Base-by-base conservation (phyloP, 2,797 vertebrate genomes). In the Notoglanidium macrostoma region DNA sequence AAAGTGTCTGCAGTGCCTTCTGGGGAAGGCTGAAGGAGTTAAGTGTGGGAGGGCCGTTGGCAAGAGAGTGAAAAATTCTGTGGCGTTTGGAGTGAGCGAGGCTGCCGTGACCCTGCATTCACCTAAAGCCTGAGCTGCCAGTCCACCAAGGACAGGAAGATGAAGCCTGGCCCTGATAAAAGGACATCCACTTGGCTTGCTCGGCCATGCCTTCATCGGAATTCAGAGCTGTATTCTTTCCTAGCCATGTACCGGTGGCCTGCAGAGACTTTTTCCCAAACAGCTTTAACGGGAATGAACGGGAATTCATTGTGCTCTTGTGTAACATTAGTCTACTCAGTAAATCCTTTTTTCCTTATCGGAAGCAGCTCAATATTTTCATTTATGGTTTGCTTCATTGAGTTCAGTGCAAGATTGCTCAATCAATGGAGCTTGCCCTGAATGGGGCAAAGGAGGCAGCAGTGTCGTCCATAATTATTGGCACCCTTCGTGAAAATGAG, bases 121-220 rank as follows among this genome's bases (percentile, higher is more conserved):
- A 87, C 81, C 87, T 76, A 76, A 80, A 79, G 84, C 84, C 68
- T 67, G 72, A 73, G 86, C 84, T 85, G 86, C 89, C 83, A 88
- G 79, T 84, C 78, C 79, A 72, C 85, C 65, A 86, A 90, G 83
- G 88, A 90, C 89, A 76, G 49, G 35, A 70, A 82, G 88, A 91
- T 92, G 89, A 87, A 73, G 67, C 85, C 55, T 84, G 73, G 80
- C 77, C 57, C 79, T n/a, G 83, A 91, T 40, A 89, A 46, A 89
- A 85, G 89, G 86, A 88, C 89, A 79, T 90, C 89, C 90, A 82
- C 76, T 91, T 90, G 82, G 88, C 79, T 89, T 85, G 90, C 88
- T 87, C 5, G 44, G 87, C 74, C 88, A 84, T 84, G 14, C 85
- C 89, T 91, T 92, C 90, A 90, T 90, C 87, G 88, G 86, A 88